Base-by-base conservation (phyloP, 2,888 invertebrate genomes). In the Caenorhabditis wallacei region DNA sequence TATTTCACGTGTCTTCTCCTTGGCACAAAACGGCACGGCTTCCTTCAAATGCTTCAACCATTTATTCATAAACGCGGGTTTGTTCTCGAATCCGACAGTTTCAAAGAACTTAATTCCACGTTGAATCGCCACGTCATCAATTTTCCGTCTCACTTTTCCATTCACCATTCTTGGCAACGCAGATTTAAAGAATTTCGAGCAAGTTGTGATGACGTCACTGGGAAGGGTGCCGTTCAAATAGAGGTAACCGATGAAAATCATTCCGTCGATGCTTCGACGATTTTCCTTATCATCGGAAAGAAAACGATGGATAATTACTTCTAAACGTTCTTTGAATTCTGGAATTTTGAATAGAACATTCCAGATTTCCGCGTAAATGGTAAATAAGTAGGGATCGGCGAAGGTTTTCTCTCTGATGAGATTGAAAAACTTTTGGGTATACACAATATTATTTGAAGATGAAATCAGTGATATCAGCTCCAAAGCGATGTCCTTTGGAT, bases 171-270 rank as follows among this genome's bases (percentile, higher is more conserved):
- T 63, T 57, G 69, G 59, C 2, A 72, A 30, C 26, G 75, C 48
- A 10, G 75, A 61, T 11, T 24, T 26, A 51, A 89, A 63, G 53
- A 89, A 80, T 11, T 85, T 84, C 20, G 48, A 51, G 59, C 90
- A 90, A 69, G 66, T 70, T n/a, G 76, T 75, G 37, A 88, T 72
- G 57, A 90, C 87, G 30, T 85, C 81, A 13, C 80, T 74, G 8
- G 85, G 84, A 5, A 90, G 61, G 18, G 89, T 79, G 0, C 63
- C 30, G 35, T 87, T 78, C 4, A 84, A 61, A 69, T 82, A 90
- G 24, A 90, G 80, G 59, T 89, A 83, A 10, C 89, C 89, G 71
- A 90, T 89, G 81, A 89, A 90, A 78, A 84, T 87, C 81, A 90
- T 90, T 56, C 88, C 89, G 83, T 89, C 90, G 68, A 90, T 86